Evolutionary conservation across 2,797 vertebrate species (phyloP), one percentile per base, ranked within the genome.

Genomic region (Arctocebus calabarensis): DNA sequence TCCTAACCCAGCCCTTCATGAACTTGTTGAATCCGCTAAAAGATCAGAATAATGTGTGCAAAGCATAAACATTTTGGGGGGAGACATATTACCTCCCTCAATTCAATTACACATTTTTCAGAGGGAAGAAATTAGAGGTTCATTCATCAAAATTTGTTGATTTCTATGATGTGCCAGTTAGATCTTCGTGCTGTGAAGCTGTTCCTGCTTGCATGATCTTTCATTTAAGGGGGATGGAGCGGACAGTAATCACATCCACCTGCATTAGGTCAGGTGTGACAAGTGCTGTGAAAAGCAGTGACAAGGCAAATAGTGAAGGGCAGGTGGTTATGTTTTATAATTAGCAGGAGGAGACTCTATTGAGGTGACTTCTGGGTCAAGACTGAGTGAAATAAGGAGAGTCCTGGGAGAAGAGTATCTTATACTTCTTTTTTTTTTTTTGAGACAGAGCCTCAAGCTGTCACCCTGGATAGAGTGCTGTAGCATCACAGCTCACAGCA

Each of bases 91-190:
- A 61, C 11, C 23, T 89, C 43, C n/a, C n/a, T 85, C 52, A 93
- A 57, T 4, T 94, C 61, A 90, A 78, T 73, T 82, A 94, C 5
- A 82, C 14, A n/a, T n/a, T 55, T 68, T 78, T 89, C 45, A 66
- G n/a, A 73, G 61, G n/a, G 19, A 93, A 78, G 73, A 82, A 94
- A 48, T 94, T 68, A 93, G 84, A 84, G 20, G 52, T 86, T 78
- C 48, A 70, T 61, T 94, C 34, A 70, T 52, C 9, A 71, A 85
- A 94, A 78, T 88, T 7, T 93, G 66, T 82, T 57, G 43, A 45
- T 27, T 14, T 11, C 45, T 75, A 4, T 32, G 55, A 87, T 23
- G 20, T 55, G 19, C 71, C 25, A 83, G 40, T 45, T 29, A 59
- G 66, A 27, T 87, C 78, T 74, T 19, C 3, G 55, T 40, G 19